Percentiles rank a stretch among this genome's conserved stretches.
phyloP scores from a whole-genome alignment of 2,113 vertebrate species.

The Thamnaconus septentrionalis region DNA sequence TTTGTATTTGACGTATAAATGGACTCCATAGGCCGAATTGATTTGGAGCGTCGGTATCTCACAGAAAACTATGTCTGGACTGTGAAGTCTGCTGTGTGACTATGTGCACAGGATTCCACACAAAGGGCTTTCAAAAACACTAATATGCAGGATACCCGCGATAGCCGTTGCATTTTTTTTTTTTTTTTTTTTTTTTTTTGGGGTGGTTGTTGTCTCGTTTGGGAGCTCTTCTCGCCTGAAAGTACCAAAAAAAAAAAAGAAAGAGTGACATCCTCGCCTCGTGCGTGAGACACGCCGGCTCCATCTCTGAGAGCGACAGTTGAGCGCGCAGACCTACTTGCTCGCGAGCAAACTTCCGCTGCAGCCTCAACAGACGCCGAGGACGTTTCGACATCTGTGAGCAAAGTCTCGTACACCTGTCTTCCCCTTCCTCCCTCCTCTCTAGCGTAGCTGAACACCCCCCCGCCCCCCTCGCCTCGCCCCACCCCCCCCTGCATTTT shows the following conservation, averaged over 20 bases:
- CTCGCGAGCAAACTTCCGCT: conserved; percentile 66
- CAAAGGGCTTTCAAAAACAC: conserved; percentile 21
- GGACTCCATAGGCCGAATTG: conserved; percentile 68
- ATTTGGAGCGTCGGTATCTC: conserved; percentile 53
- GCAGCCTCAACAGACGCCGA: conserved; percentile 58
- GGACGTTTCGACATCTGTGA: conserved; percentile 75
- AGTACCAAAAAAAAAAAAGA: too few species aligned
- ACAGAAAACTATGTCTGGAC: conserved; percentile 48
- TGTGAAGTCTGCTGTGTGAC: conserved; percentile 29
- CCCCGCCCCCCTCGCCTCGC: conserved; percentile 47
- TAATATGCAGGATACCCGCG: conserved; percentile 3
- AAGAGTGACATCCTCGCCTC: not conserved
- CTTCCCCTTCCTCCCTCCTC: conserved; percentile 69
- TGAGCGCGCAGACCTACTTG: conserved; percentile 51
- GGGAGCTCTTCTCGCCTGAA: too few species aligned
- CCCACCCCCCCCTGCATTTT: conserved; percentile 24
- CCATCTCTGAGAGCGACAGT: conserved; percentile 49
- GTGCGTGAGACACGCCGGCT: conserved; percentile 2
- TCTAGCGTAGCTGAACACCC: conserved; percentile 45
- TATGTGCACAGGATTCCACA: conserved; percentile 43
- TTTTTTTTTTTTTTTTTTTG: too few species aligned
- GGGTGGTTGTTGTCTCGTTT: too few species aligned
- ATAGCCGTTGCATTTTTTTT: not conserved
- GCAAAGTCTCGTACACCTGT: conserved; percentile 74
- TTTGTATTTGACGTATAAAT: conserved; percentile 77